These are phyloP conservation scores for Pangasius djambal DNA, from an alignment of 2,797 vertebrate genomes.

Conservation along the genomic window DNA sequence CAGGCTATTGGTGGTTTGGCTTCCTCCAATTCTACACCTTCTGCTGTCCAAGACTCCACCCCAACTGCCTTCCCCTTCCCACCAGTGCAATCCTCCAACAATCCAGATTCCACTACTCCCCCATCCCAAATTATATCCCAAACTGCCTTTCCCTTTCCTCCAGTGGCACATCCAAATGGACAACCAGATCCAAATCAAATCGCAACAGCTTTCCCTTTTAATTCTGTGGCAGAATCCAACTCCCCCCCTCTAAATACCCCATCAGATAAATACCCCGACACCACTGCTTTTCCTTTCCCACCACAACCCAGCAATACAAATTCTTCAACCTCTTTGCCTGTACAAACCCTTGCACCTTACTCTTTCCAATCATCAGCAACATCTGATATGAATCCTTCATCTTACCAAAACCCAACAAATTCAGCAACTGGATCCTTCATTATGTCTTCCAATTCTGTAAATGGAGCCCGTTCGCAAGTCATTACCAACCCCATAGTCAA, in stretches of 20 bases:
- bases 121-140: constrained; percentile 47
- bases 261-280: constrained; percentile 43
- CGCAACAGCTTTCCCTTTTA: constrained; percentile 47
- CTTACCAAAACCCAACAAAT: constrained; percentile 39
- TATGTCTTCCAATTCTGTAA: constrained; percentile 37
- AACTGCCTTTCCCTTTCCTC: constrained; percentile 47
- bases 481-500: constrained; percentile 37
- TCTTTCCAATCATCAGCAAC: constrained; percentile 30
- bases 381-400: constrained; percentile 27
- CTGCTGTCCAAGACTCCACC: constrained; percentile 52
- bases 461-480: constrained; percentile 35
- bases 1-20: constrained; percentile 53
- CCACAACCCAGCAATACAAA: constrained; percentile 32
- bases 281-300: constrained; percentile 31
- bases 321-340: constrained; percentile 11
- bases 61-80: constrained; percentile 56
- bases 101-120: constrained; percentile 43
- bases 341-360: constrained; percentile 36
- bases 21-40: constrained; percentile 39
- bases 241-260: constrained; percentile 34
- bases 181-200: constrained; percentile 46
- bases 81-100: constrained; percentile 46
- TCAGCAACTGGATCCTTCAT: constrained; percentile 26
- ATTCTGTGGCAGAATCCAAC: constrained; percentile 30
- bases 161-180: constrained; percentile 37